Evolutionary conservation across 2,888 invertebrate species (phyloP).

Genomic region (Ramazzottius varieornatus): DNA sequence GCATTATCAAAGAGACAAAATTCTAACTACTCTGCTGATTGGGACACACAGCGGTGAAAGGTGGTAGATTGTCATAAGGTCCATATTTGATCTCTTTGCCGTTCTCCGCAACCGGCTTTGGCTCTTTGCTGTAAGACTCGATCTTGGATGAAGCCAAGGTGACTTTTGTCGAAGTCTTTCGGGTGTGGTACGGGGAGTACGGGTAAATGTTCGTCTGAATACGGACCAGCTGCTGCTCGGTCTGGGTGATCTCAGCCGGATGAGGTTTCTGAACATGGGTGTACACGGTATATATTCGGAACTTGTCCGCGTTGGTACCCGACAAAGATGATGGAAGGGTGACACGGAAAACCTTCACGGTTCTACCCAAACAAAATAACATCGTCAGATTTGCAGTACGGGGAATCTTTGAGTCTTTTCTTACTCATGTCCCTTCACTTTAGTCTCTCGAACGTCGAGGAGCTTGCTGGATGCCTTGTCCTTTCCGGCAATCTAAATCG

Average conservation of each 20-base stretch:
- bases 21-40: background rate
- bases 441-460: background rate
- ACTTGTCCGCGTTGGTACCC: slow-evolving; percentile 8
- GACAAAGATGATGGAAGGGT: slow-evolving; percentile 11
- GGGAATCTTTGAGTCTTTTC: background rate
- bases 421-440: slow-evolving; percentile 3
- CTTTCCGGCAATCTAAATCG: background rate
- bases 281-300: slow-evolving; percentile 39
- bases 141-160: slow-evolving; percentile 47
- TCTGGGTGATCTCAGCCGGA: slow-evolving; percentile 63
- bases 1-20: background rate
- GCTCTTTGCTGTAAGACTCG: slow-evolving; percentile 45
- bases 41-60: slow-evolving; percentile 25
- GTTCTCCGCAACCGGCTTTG: slow-evolving; percentile 47
- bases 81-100: slow-evolving; percentile 66
- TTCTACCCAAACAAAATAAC: background rate
- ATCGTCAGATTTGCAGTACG: background rate
- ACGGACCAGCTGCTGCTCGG: slow-evolving; percentile 71
- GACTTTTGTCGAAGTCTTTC: slow-evolving; percentile 53
- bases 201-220: slow-evolving; percentile 57
- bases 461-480: slow-evolving; percentile 1
- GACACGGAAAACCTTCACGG: slow-evolving; percentile 15
- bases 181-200: slow-evolving; percentile 52
- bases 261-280: slow-evolving; percentile 51
- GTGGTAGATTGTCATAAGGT: slow-evolving; percentile 46